These are phyloP conservation scores for Pristionchus pacificus DNA, from an alignment of 1,140 invertebrate species.

Conservation along the genomic window DNA sequence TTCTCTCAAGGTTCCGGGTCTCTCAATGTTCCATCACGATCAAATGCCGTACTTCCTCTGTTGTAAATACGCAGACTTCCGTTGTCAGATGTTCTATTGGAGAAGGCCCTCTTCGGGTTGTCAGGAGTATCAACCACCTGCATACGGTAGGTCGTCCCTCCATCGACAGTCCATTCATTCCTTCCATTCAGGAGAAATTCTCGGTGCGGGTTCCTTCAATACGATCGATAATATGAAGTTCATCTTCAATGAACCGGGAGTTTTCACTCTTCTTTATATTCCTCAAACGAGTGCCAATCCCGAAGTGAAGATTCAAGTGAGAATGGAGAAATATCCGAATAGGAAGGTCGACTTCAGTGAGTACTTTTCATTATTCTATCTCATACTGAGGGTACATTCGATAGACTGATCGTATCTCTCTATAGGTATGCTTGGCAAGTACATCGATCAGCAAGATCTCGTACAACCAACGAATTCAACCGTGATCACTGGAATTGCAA, in stretches of 20 bases:
- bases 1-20: conserved; percentile 45
- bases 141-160: conserved; percentile 27
- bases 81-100: conserved; percentile 57
- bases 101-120: conserved; percentile 51
- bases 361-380: conserved; percentile 19
- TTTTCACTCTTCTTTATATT: conserved; percentile 54
- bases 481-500: conserved; percentile 54
- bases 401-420: background rate
- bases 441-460: conserved; percentile 51
- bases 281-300: conserved; percentile 50
- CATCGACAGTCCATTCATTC: background rate
- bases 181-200: conserved; percentile 39
- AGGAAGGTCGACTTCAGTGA: conserved; percentile 50
- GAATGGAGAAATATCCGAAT: conserved; percentile 55
- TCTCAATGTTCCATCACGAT: conserved; percentile 55
- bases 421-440: conserved; percentile 50
- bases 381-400: background rate
- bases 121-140: conserved; percentile 56
- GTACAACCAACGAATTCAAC: conserved; percentile 57
- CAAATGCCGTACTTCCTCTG: conserved; percentile 58
- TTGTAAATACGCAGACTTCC: conserved; percentile 56
- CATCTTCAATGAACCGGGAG: conserved; percentile 57
- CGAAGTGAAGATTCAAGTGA: conserved; percentile 55
- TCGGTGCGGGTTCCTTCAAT: conserved; percentile 52
- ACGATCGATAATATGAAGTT: conserved; percentile 57